Percentiles rank a stretch among this genome's conserved stretches.
Evolutionary conservation across 2,888 invertebrate genomes (phyloP).

Genomic region (Conus canariensis): DNA sequence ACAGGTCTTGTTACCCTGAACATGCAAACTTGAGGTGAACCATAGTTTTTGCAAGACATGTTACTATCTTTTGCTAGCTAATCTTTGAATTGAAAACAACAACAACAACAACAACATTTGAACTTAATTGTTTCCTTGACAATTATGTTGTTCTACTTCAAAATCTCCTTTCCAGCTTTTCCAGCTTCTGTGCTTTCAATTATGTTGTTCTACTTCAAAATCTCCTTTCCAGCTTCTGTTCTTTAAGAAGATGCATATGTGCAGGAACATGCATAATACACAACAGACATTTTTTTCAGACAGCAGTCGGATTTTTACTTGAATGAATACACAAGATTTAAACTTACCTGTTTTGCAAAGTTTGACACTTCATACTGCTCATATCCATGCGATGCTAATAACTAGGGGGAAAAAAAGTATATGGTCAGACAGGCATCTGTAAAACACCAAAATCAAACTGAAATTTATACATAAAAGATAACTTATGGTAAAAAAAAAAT

Average conservation of each 20-base stretch:
- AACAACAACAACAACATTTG: too few species aligned
- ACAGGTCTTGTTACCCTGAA: background rate
- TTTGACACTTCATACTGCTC: conserved; percentile 75
- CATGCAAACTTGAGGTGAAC: background rate
- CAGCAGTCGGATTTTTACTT: background rate
- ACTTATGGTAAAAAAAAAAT: background rate
- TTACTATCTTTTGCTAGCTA: too few species aligned
- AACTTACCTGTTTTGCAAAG: conserved; percentile 69
- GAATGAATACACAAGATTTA: background rate
- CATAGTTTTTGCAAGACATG: background rate
- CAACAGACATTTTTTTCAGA: too few species aligned
- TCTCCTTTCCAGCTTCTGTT: too few species aligned
- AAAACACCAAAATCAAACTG: background rate
- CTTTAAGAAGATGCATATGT: too few species aligned
- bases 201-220: too few species aligned
- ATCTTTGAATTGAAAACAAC: too few species aligned
- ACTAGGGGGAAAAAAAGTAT: background rate
- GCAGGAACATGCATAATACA: too few species aligned
- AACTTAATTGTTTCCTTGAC: too few species aligned
- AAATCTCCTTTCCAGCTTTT: too few species aligned
- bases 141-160: too few species aligned
- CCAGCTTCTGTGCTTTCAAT: too few species aligned
- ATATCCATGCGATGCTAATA: conserved; percentile 59
- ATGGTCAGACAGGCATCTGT: background rate
- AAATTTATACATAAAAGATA: background rate